Evolutionary conservation across 2,797 vertebrate species (phyloP).

Genomic region (Champsocephalus esox): DNA sequence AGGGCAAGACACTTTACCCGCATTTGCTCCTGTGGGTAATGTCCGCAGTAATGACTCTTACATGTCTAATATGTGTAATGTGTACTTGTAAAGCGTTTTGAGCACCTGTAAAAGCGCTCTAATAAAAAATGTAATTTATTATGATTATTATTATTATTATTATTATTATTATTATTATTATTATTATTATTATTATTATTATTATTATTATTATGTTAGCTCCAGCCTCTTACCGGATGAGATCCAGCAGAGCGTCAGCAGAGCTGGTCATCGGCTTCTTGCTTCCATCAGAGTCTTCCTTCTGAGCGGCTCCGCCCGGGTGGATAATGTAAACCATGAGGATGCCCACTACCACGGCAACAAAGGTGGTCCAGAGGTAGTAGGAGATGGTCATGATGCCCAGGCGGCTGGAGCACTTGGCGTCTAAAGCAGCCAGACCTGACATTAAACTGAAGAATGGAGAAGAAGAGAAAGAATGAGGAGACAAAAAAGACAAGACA

Average conservation of each 20-base stretch:
- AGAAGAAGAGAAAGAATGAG: neutral
- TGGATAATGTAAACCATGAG: conserved; percentile 98
- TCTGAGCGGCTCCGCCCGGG: conserved; percentile 95
- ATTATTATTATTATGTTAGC: too few species aligned
- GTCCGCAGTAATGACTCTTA: too few species aligned
- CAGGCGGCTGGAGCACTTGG: conserved; percentile 97
- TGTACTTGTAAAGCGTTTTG: too few species aligned
- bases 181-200: too few species aligned
- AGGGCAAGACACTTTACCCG: too few species aligned
- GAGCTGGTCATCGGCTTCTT: conserved; percentile 97
- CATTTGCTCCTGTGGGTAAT: too few species aligned
- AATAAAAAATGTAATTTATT: too few species aligned
- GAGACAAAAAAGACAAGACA: conserved; percentile 16
- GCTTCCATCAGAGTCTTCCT: conserved; percentile 91
- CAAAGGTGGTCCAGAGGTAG: conserved; percentile 98
- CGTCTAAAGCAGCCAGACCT: conserved; percentile 94
- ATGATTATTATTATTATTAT: too few species aligned
- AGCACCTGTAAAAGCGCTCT: too few species aligned
- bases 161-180: too few species aligned
- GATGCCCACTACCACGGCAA: conserved; percentile 96
- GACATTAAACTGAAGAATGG: conserved; percentile 91
- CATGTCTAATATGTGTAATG: too few species aligned
- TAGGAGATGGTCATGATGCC: conserved; percentile 98
- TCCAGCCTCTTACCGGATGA: conserved; percentile 89
- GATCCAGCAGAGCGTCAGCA: conserved; percentile 95